Percentiles rank a stretch among this genome's conserved stretches.
These are phyloP conservation scores for Calyptomena viridis DNA, from an alignment of 2,113 vertebrate genomes.

Conservation along the genomic window DNA sequence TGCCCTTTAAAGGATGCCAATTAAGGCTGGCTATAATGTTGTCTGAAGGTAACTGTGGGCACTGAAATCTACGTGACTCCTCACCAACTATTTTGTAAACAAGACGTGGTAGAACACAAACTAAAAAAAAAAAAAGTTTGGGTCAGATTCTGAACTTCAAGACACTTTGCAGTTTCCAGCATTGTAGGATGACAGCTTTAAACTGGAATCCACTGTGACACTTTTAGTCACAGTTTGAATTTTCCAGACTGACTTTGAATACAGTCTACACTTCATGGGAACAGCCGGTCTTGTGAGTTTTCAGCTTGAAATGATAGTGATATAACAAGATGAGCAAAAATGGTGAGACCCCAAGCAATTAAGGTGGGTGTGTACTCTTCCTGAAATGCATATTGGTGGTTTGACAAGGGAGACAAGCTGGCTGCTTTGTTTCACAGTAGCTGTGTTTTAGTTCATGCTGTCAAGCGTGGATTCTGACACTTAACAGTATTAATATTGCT, in stretches of 20 bases:
- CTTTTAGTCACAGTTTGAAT: conserved; percentile 37
- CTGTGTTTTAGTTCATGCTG: conserved; percentile 74
- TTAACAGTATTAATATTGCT: conserved; percentile 79
- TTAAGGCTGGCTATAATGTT: conserved; percentile 43
- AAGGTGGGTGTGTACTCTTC: conserved; percentile 67
- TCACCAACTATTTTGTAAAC: conserved; percentile 34
- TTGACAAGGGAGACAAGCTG: conserved; percentile 74
- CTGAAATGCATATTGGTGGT: conserved; percentile 72
- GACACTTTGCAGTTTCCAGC: not conserved
- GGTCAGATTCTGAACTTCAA: conserved; percentile 13
- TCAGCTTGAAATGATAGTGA: conserved; percentile 44
- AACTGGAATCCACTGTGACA: not conserved
- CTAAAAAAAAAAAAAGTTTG: not conserved
- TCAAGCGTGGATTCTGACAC: conserved; percentile 76
- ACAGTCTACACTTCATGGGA: not conserved
- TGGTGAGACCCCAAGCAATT: conserved; percentile 61
- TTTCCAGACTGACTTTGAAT: conserved; percentile 38
- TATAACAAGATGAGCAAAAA: conserved; percentile 62
- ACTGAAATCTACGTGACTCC: conserved; percentile 14
- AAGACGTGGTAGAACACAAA: conserved; percentile 14
- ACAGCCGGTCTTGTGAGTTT: conserved; percentile 27
- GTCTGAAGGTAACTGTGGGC: conserved; percentile 36
- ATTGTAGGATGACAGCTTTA: conserved; percentile 16
- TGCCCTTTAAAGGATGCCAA: conserved; percentile 59
- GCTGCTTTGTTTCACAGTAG: conserved; percentile 76